Base-by-base conservation (phyloP, 2,113 vertebrate genomes). In the Rhipidura dahli region DNA sequence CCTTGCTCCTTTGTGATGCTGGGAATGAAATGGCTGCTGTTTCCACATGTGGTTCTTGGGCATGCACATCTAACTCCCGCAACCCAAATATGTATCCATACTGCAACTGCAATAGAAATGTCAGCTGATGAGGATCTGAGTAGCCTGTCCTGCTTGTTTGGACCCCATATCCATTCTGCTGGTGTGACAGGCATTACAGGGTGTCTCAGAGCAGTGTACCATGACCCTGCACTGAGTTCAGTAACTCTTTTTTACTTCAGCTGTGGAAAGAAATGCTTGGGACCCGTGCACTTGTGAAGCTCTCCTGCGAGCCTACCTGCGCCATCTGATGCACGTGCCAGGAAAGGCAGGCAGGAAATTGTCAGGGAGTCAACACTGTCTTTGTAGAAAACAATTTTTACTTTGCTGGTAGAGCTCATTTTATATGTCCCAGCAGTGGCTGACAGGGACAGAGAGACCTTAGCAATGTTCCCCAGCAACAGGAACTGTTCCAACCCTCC, bases 111-210 rank as follows among this genome's bases (percentile, higher is more conserved):
- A 35, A 30, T 54, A 37, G 40, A 31, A 47, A 12, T 10, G 15
- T 15, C n/a, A 56, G 28, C 54, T 73, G 45, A 26, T 42, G 30
- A 72, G 59, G 44, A 35, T 27, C 17, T 5, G 27, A 19, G 28
- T 8, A 7, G 54, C 40, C 4, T 28, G 16, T 69, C 68, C 40
- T 27, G 16, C 49, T 80, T 60, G 6, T 53, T 80, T 5, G 5
- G 53, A 39, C 7, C 5, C 27, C 0, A 3, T 68, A 22, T 84
- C 54, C 1, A 0, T 65, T 57, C 27, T 19, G 0, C 42, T 10
- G 40, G 23, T 3, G 1, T 17, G 17, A n/a, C 72, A 49, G 28
- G 22, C 40, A 26, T 73, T 63, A 19, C 13, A 39, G 11, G 45
- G 17, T 37, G 19, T 39, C 60, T 51, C 0, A 6, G 37, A 60